phyloP scores from a whole-genome alignment of 2,888 invertebrate genomes.

The Nectonema munidae region DNA sequence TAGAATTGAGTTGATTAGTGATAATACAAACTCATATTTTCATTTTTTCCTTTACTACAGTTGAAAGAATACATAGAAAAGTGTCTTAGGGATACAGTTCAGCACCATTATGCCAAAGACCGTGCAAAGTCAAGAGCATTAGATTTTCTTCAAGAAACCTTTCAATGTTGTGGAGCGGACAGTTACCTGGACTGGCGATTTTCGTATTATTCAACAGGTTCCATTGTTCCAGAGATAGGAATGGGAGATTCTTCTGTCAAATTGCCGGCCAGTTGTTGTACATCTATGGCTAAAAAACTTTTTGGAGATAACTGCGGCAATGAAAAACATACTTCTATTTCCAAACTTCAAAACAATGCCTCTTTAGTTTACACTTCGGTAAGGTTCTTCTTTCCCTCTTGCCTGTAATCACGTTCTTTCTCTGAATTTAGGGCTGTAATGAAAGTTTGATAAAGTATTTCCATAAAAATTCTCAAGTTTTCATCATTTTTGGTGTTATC shows the following conservation, averaged over 20 bases:
- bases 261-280: background rate
- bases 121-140: constrained; percentile 30
- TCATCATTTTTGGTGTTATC: too few relatives aligned
- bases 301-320: constrained; percentile 6
- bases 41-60: constrained; percentile 18
- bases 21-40: background rate
- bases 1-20: too few relatives aligned
- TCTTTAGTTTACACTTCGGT: too few relatives aligned
- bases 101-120: constrained; percentile 30
- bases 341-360: too few relatives aligned
- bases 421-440: too few relatives aligned
- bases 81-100: constrained; percentile 33
- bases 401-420: too few relatives aligned
- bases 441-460: too few relatives aligned
- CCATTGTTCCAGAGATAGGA: constrained; percentile 11
- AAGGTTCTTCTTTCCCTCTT: too few relatives aligned
- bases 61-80: constrained; percentile 33
- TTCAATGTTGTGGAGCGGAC: constrained; percentile 43
- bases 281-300: background rate
- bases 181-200: constrained; percentile 35
- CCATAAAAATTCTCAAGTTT: too few relatives aligned
- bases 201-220: constrained; percentile 18
- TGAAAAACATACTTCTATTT: too few relatives aligned
- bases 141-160: constrained; percentile 33
- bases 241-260: background rate